Evolutionary conservation across 2,797 vertebrate genomes (phyloP).

Genomic region (Sebastes melanostomus): DNA sequence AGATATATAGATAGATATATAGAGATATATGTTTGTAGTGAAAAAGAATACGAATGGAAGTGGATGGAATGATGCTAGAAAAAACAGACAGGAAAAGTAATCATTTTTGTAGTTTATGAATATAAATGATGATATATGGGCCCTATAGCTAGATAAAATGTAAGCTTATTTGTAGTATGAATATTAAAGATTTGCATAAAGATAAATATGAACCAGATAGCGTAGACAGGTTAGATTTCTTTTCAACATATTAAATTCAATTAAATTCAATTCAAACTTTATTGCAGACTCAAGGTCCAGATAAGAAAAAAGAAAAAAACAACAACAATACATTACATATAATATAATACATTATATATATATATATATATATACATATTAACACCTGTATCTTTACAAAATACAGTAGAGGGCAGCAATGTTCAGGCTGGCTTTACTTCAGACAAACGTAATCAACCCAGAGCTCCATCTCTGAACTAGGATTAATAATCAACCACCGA

Average conservation of each 20-base stretch:
- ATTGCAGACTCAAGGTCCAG: background rate
- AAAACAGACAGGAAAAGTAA: background rate
- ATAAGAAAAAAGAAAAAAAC: too few species aligned
- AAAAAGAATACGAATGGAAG: background rate
- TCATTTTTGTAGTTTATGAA: background rate
- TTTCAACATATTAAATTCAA: background rate
- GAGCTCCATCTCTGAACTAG: slow-evolving; percentile 15
- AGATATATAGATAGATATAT: background rate
- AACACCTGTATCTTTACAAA: background rate
- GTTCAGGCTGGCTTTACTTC: background rate
- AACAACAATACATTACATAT: too few species aligned
- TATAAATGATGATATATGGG: background rate
- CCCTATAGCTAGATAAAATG: background rate
- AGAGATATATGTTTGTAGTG: background rate
- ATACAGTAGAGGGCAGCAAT: slow-evolving; percentile 42
- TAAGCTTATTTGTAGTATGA: background rate
- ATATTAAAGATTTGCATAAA: background rate
- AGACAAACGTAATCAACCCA: slow-evolving; percentile 54
- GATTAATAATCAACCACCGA: slow-evolving; percentile 52
- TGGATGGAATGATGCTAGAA: background rate
- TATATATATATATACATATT: too few species aligned
- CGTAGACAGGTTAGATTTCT: background rate
- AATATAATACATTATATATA: too few species aligned
- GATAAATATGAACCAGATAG: background rate
- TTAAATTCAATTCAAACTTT: too few species aligned